A percentile compares a stretch with the other conserved stretches of the same genome.
Evolutionary conservation across 1,140 invertebrate species (phyloP).

Genomic region (Trachymyrmex septentrionalis): DNA sequence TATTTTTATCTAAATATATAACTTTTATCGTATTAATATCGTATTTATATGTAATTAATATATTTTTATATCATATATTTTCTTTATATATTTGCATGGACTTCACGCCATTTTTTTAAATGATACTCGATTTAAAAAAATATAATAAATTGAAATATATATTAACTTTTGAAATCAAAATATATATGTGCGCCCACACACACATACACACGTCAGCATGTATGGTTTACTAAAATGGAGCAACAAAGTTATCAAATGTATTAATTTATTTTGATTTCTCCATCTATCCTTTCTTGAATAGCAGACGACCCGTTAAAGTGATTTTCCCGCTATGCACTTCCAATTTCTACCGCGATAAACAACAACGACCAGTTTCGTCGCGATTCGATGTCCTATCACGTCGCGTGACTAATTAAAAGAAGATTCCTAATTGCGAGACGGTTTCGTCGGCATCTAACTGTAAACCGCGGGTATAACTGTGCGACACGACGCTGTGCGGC

Average conservation of each 20-base stretch:
- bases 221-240: background rate
- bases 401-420: conserved; percentile 54
- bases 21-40: background rate
- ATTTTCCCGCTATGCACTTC: conserved; percentile 4
- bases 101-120: background rate
- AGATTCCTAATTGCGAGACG: conserved; percentile 55
- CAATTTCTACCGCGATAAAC: conserved; percentile 29
- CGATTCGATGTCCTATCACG: background rate
- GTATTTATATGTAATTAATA: background rate
- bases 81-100: background rate
- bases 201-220: background rate
- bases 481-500: conserved; percentile 47
- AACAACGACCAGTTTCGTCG: conserved; percentile 19
- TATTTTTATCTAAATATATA: background rate
- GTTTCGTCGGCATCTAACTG: conserved; percentile 77
- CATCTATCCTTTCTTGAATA: background rate
- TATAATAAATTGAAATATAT: conserved; percentile 4
- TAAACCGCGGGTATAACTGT: conserved; percentile 77
- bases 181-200: background rate
- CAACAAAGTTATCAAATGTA: background rate
- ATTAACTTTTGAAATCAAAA: conserved; percentile 24
- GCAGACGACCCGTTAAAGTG: background rate
- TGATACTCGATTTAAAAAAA: background rate
- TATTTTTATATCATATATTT: background rate
- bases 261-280: background rate